These are phyloP conservation scores for Chloroceryle aenea DNA, from an alignment of 2,113 vertebrate genomes.

Conservation along the genomic window DNA sequence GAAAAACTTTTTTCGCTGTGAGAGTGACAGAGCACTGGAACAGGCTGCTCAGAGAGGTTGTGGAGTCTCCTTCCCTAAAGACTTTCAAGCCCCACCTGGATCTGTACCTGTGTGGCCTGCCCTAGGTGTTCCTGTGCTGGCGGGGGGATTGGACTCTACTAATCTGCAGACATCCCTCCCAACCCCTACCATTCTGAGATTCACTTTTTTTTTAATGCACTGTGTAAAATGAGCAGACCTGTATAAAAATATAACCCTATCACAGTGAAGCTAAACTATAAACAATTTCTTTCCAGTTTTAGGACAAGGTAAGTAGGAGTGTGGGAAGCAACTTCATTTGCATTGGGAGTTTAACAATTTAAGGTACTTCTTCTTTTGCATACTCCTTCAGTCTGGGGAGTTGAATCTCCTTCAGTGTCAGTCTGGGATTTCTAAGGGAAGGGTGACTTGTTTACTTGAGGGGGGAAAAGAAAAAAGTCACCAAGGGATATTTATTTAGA, in stretches of 20 bases:
- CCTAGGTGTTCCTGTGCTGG: no score
- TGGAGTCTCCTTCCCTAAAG: no score
- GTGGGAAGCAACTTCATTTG: not conserved
- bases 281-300: not conserved
- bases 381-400: not conserved
- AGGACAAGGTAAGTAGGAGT: not conserved
- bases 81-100: no score
- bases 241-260: not conserved
- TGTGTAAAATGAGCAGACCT: not conserved
- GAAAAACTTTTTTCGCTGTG: no score
- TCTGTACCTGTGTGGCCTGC: no score
- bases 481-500: not conserved
- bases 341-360: no score
- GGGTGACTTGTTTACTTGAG: not conserved
- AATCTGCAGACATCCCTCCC: no score
- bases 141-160: no score
- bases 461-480: not conserved
- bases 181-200: no score
- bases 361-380: not conserved
- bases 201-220: not conserved
- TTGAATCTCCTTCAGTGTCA: not conserved
- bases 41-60: no score
- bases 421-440: not conserved
- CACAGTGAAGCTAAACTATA: not conserved
- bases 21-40: no score